A percentile compares a stretch with the other conserved stretches of the same genome.
phyloP scores from a whole-genome alignment of 37 sponge, comb jelly and placozoan genomes.

The Trichoplax adhaerens region DNA sequence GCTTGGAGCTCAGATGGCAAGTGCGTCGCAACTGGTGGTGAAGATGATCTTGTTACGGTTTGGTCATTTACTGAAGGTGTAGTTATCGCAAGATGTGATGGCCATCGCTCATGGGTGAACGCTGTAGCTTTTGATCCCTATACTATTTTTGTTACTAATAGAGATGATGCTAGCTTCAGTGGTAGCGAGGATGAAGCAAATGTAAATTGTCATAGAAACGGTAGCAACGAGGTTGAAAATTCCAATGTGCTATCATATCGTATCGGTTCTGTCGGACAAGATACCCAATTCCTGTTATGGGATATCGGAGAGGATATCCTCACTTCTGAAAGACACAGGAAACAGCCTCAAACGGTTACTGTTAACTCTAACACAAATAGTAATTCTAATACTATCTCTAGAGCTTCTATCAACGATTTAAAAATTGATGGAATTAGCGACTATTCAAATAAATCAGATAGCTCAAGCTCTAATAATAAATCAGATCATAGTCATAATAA shows the following conservation, averaged over 20 bases:
- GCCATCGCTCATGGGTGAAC: slow-evolving; percentile 80
- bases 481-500: too few species aligned
- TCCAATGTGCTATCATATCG: slow-evolving; percentile 29
- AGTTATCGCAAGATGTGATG: slow-evolving; percentile 67
- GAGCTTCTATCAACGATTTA: too few species aligned
- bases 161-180: not conserved
- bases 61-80: slow-evolving; percentile 52
- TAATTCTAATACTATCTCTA: too few species aligned
- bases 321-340: too few species aligned
- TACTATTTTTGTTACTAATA: not conserved
- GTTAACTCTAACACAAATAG: too few species aligned
- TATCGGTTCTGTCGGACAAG: slow-evolving; percentile 85
- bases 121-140: slow-evolving; percentile 79
- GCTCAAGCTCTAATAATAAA: too few species aligned
- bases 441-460: too few species aligned
- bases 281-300: slow-evolving; percentile 76
- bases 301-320: slow-evolving; percentile 52
- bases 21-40: slow-evolving; percentile 81
- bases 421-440: too few species aligned
- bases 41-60: slow-evolving; percentile 83
- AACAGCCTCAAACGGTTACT: too few species aligned
- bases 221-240: not conserved
- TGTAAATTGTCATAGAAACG: not conserved
- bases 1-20: slow-evolving; percentile 95
- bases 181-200: not conserved